Evolutionary conservation across 2,113 vertebrate genomes (phyloP).

Genomic region (Triplophysa tibetana): DNA sequence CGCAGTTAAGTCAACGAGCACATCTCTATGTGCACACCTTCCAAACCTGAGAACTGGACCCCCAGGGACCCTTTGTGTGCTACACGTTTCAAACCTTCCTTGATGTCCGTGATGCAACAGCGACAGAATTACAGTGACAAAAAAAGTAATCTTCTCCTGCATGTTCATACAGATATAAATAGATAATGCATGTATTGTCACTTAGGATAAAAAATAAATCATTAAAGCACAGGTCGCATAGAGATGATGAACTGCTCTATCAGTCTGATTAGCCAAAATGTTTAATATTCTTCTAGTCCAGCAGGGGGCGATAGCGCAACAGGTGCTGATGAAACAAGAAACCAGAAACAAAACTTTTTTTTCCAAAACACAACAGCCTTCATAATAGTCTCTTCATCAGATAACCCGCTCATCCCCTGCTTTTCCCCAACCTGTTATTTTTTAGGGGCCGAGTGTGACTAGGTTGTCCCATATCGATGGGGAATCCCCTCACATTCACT

Average conservation of each 20-base stretch:
- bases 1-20: background rate
- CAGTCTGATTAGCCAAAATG: background rate
- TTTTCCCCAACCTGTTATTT: slow-evolving; percentile 40
- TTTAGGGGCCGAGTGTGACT: background rate
- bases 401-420: slow-evolving; percentile 6
- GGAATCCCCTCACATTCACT: slow-evolving; percentile 36
- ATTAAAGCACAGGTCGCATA: too few relatives aligned
- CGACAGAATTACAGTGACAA: background rate
- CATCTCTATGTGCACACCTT: background rate
- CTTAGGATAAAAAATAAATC: too few relatives aligned
- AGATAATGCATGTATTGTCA: too few relatives aligned
- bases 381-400: slow-evolving; percentile 21
- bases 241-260: too few relatives aligned
- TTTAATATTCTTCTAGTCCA: background rate
- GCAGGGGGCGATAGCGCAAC: slow-evolving; percentile 30
- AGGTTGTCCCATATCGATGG: slow-evolving; percentile 1
- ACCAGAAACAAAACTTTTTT: background rate
- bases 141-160: too few relatives aligned
- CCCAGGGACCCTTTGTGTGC: background rate
- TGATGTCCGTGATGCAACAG: background rate
- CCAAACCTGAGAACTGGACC: background rate
- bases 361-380: slow-evolving; percentile 39
- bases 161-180: too few relatives aligned
- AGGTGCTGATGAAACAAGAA: background rate
- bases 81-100: too few relatives aligned